These are phyloP conservation scores for Parascotia fuliginaria DNA, from an alignment of 2,888 invertebrate genomes.

Conservation along the genomic window DNA sequence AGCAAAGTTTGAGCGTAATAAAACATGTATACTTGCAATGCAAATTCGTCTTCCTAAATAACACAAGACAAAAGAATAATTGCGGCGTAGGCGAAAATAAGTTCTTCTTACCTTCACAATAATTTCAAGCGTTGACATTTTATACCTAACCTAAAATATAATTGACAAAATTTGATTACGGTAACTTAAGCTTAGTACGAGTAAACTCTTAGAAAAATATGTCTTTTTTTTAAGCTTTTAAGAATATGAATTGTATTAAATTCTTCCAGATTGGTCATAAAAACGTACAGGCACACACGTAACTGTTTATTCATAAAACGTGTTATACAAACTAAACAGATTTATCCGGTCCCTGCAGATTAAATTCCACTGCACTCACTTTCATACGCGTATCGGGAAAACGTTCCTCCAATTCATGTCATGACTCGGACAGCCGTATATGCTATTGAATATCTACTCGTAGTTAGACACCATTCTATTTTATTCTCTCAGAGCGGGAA, in stretches of 20 bases:
- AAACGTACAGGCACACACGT: neutral
- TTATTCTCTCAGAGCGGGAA: conserved; percentile 51
- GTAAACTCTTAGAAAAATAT: too few relatives aligned
- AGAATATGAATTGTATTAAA: too few relatives aligned
- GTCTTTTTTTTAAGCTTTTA: too few relatives aligned
- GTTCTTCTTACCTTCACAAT: neutral
- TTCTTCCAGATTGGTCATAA: too few relatives aligned
- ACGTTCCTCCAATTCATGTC: conserved; percentile 55
- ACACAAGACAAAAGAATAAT: neutral
- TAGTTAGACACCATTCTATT: conserved; percentile 66
- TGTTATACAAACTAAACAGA: conserved; percentile 23
- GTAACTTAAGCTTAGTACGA: neutral
- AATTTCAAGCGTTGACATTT: neutral
- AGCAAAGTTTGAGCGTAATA: too few relatives aligned
- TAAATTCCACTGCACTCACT: conserved; percentile 45
- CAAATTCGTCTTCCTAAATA: too few relatives aligned
- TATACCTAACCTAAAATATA: neutral
- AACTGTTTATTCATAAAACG: conserved; percentile 14
- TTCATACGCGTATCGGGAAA: conserved; percentile 50
- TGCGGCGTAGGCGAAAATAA: neutral
- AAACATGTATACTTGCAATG: too few relatives aligned
- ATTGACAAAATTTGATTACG: neutral
- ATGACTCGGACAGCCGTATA: conserved; percentile 51
- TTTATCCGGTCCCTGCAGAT: conserved; percentile 34
- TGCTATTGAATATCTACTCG: conserved; percentile 51